A percentile compares a stretch with the other conserved stretches of the same genome.
Evolutionary conservation across 35 echinoderm and acorn worm species (phyloP).

Genomic region (Ptychodera flava): DNA sequence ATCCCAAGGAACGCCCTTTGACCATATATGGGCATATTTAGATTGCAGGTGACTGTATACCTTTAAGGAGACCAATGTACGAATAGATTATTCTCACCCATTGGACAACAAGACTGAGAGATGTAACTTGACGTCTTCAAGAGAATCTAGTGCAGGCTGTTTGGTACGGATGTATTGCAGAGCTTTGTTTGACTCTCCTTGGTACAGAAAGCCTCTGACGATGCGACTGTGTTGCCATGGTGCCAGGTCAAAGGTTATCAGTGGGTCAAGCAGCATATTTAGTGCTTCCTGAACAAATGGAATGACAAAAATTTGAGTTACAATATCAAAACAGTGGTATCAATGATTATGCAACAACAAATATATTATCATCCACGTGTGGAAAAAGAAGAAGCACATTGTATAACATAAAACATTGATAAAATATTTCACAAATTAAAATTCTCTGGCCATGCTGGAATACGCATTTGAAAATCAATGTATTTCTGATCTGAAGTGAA

Average conservation of each 20-base stretch:
- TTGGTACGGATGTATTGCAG: slow-evolving; percentile 81
- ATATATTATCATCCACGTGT: background rate
- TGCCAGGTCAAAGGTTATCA: slow-evolving; percentile 52
- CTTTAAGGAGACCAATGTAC: too few species aligned
- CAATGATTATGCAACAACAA: background rate
- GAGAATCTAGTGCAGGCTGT: slow-evolving; percentile 47
- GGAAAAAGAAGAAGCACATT: background rate
- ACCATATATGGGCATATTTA: too few species aligned
- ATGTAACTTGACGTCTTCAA: slow-evolving; percentile 79
- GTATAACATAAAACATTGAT: background rate
- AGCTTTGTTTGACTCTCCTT: slow-evolving; percentile 76
- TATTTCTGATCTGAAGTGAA: too few species aligned
- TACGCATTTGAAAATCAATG: too few species aligned
- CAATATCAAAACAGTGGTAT: too few species aligned
- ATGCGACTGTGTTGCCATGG: slow-evolving; percentile 93
- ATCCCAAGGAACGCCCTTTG: too few species aligned
- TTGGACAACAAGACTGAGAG: slow-evolving; percentile 89
- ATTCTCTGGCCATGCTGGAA: too few species aligned
- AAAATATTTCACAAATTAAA: background rate
- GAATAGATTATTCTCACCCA: too few species aligned
- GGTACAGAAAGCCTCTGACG: slow-evolving; percentile 86
- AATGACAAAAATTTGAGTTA: background rate
- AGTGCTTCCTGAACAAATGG: slow-evolving; percentile 61
- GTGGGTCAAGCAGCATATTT: slow-evolving; percentile 81
- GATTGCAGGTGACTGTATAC: too few species aligned